Conservation (phyloP, 2,113 vertebrate species). For the Podarcis cretensis region DNA sequence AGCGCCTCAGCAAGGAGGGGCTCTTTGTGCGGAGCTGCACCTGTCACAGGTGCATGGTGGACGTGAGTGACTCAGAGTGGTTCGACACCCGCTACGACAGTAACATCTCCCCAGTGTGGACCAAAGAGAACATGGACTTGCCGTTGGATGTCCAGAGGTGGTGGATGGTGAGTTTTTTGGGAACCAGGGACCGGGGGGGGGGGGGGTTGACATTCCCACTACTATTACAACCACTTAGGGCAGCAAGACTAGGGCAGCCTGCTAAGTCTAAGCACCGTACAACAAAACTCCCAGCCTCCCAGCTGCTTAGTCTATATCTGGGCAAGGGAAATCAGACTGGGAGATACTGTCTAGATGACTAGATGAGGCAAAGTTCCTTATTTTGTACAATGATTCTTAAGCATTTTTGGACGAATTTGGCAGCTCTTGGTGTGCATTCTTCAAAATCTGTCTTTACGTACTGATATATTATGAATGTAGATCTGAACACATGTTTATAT, state of each 20-base stretch:
- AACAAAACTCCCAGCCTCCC: background rate
- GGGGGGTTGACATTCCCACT: background rate
- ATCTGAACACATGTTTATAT: no score
- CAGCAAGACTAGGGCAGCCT: background rate
- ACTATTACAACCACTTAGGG: background rate
- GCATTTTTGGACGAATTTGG: background rate
- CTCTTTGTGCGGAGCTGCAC: slow-evolving; percentile 80
- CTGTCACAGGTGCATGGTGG: slow-evolving; percentile 86
- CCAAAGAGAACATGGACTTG: slow-evolving; percentile 91
- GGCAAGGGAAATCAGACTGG: background rate
- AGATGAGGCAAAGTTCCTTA: background rate
- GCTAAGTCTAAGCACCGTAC: background rate
- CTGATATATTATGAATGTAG: background rate
- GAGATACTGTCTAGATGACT: background rate
- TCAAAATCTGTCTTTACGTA: background rate
- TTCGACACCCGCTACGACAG: slow-evolving; percentile 91
- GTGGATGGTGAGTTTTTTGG: slow-evolving; percentile 94
- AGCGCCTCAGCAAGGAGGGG: slow-evolving; percentile 74
- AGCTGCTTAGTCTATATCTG: background rate
- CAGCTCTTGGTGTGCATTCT: background rate
- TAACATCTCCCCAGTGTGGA: slow-evolving; percentile 92
- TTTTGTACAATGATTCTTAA: background rate
- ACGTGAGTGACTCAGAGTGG: slow-evolving; percentile 83
- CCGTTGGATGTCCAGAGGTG: slow-evolving; percentile 93
- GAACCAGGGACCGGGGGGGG: background rate